Percentiles rank a stretch among this genome's conserved stretches.
Evolutionary conservation across 2,113 vertebrate species (phyloP).

Genomic region (Pao palembangensis): DNA sequence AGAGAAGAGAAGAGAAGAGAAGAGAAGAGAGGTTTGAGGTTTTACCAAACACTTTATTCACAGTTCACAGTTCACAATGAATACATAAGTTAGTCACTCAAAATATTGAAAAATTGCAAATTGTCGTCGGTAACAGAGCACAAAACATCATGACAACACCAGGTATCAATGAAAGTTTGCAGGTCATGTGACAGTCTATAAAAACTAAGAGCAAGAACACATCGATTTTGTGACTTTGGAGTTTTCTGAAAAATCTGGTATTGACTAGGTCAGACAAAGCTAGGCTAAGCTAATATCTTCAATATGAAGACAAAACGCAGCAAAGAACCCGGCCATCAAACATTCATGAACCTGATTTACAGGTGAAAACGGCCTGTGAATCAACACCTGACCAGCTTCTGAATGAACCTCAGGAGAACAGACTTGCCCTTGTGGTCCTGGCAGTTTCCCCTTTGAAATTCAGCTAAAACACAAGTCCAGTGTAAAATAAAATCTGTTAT

Average conservation of each 20-base stretch:
- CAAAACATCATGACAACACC: too few species aligned
- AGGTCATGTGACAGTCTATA: too few species aligned
- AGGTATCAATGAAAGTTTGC: too few species aligned
- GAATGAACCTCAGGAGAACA: conserved; percentile 15
- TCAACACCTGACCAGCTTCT: conserved; percentile 24
- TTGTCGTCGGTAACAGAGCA: too few species aligned
- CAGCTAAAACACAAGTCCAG: conserved; percentile 12
- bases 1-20: too few species aligned
- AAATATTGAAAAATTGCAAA: too few species aligned
- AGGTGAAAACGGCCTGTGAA: conserved; percentile 23
- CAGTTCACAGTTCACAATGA: too few species aligned
- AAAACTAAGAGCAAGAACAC: background rate
- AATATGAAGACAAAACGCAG: too few species aligned
- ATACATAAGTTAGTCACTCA: too few species aligned
- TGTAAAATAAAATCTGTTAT: conserved; percentile 20
- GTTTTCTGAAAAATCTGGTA: background rate
- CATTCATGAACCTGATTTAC: conserved; percentile 23
- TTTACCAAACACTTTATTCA: too few species aligned
- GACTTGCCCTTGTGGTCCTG: conserved; percentile 25
- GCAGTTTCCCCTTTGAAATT: conserved; percentile 11
- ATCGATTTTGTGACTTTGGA: background rate
- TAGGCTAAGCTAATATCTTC: conserved; percentile 19
- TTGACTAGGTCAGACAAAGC: background rate
- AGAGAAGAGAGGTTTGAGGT: too few species aligned
- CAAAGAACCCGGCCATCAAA: conserved; percentile 35